Conservation (phyloP, 2,113 vertebrate species). For the Bambusicola thoracicus region DNA sequence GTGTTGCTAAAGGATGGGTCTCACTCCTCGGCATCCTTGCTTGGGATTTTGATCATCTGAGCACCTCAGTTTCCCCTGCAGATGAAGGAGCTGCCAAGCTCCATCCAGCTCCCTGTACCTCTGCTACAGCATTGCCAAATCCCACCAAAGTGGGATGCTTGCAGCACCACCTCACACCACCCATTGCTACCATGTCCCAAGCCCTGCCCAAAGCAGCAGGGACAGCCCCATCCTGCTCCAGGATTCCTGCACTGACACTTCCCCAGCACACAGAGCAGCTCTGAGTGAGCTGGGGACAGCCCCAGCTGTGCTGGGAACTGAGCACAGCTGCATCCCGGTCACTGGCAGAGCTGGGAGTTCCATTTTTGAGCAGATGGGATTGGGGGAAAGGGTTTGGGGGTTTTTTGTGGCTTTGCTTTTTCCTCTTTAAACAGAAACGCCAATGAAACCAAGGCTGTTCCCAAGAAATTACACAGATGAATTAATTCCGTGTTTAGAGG, state of each 20-base stretch:
- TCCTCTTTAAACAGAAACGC: slow-evolving; percentile 1
- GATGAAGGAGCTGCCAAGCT: fast-evolving
- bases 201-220: not conserved
- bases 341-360: not conserved
- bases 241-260: not conserved
- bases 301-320: not conserved
- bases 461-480: slow-evolving; percentile 23
- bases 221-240: not conserved
- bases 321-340: not conserved
- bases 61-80: not conserved
- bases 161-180: fast-evolving
- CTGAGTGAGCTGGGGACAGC: not conserved
- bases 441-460: not conserved
- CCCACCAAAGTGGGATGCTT: fast-evolving
- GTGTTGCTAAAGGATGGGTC: fast-evolving
- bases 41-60: not conserved
- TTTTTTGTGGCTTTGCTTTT: not conserved
- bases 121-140: not conserved
- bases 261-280: not conserved
- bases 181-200: fast-evolving
- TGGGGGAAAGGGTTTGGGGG: not conserved
- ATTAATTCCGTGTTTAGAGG: not conserved
- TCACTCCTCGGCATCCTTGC: not conserved
- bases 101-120: not conserved
- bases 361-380: not conserved